These are phyloP conservation scores for Oryzias curvinotus DNA, from an alignment of 2,113 vertebrate species.

Conservation along the genomic window DNA sequence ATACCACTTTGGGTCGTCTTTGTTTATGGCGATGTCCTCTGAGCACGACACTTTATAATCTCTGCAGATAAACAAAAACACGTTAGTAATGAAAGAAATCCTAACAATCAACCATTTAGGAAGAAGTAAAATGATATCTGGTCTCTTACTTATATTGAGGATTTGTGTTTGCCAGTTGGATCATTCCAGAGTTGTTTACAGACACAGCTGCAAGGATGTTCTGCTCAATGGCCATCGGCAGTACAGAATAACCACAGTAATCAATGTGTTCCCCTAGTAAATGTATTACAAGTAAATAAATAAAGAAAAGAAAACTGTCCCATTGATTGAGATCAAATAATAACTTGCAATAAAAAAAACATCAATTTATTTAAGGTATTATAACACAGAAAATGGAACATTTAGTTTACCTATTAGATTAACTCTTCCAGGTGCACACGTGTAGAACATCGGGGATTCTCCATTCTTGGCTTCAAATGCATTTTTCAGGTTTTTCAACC, in stretches of 20 bases:
- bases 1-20: conserved; percentile 89
- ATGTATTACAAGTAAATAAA: neutral
- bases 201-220: conserved; percentile 90
- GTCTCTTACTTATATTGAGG: conserved; percentile 84
- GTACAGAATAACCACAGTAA: conserved; percentile 96
- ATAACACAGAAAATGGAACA: neutral
- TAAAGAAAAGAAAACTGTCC: neutral
- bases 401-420: conserved; percentile 91
- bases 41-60: conserved; percentile 81
- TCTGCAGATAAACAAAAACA: conserved; percentile 69
- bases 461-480: conserved; percentile 87
- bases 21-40: conserved; percentile 85
- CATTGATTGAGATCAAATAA: neutral
- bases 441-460: conserved; percentile 87
- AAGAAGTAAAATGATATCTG: neutral
- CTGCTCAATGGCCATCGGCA: conserved; percentile 97
- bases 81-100: neutral
- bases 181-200: conserved; percentile 74
- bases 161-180: conserved; percentile 87
- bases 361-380: neutral
- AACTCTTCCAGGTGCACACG: conserved; percentile 92
- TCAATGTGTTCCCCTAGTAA: conserved; percentile 93
- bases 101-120: neutral
- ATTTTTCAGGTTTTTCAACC: conserved; percentile 87
- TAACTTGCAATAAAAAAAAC: neutral